Evolutionary conservation across 53 echinoderm and acorn worm genomes (phyloP).

Genomic region (Luidia sarsii): DNA sequence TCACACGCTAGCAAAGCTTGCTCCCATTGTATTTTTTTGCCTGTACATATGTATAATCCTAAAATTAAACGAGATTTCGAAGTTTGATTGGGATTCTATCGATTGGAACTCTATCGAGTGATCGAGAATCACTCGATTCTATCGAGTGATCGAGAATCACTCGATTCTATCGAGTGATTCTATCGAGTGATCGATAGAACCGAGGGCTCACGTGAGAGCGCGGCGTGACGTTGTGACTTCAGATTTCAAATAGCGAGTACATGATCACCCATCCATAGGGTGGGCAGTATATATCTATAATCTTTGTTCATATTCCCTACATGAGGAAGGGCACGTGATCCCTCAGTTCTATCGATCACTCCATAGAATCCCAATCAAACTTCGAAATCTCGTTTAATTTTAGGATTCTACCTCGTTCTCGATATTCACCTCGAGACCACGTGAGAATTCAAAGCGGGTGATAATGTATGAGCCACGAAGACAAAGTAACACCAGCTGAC

Average conservation of each 20-base stretch:
- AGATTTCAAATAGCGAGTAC: constrained; percentile 13
- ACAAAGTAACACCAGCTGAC: background rate
- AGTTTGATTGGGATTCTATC: background rate
- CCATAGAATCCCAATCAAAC: constrained; percentile 37
- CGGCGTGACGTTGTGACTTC: constrained; percentile 12
- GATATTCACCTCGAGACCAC: constrained; percentile 42
- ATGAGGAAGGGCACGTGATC: constrained; percentile 32
- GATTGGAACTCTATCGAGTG: background rate
- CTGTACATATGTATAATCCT: no score
- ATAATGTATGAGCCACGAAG: constrained; percentile 27
- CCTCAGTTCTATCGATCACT: constrained; percentile 29
- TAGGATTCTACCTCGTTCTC: constrained; percentile 41
- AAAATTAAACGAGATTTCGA: constrained; percentile 1
- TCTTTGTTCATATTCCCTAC: background rate
- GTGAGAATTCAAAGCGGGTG: constrained; percentile 35
- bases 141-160: no score
- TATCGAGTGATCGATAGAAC: constrained; percentile 25
- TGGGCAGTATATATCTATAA: background rate
- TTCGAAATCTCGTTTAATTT: constrained; percentile 37
- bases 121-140: no score
- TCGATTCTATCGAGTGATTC: no score
- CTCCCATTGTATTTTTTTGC: no score
- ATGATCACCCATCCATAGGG: constrained; percentile 1
- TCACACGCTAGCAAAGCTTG: no score
- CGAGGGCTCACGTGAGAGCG: constrained; percentile 35